Evolutionary conservation across 2,888 invertebrate genomes (phyloP), one percentile per base, ranked within the genome.

Genomic region (Gari tellinella): DNA sequence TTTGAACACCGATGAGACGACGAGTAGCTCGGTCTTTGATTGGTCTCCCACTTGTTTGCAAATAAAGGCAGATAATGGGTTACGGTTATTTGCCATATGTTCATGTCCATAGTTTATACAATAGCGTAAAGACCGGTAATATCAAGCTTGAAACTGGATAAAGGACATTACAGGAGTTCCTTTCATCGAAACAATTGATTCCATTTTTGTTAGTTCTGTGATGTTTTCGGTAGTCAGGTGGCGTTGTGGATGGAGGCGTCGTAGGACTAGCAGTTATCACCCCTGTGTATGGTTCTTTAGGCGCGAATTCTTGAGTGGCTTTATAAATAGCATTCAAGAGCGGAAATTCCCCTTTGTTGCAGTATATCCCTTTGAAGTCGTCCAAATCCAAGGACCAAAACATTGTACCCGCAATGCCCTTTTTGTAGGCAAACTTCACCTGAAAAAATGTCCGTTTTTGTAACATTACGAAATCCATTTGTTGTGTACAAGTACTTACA

Each of bases 361-460:
- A 89, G 63, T 80, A 86, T 1, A 68, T 72, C 8, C 87, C 87
- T n/a, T 62, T 73, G 68, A 88, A 89, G 70, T 89, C 89, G 48
- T 89, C 89, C 23, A 87, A 77, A 65, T 89, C 89, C 17, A 88
- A 63, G 0, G 87, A 83, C 89, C 89, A 89, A 41, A 89, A 78
- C 89, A 89, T 88, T 5, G 81, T 80, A 0, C 89, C 89, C 2
- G 85, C 87, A 19, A 97, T 93, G 74, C 95, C 94, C 92, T 96
- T 93, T 15, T 95, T 94, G 73, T 96, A 94, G 40, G 97, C 94
- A 86, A 95, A 95, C 85, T 96, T 94, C 0, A 95, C 95, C 93
- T 94, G 88, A 46, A 91, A 91, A n/a, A n/a, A n/a, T n/a, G n/a
- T n/a, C n/a, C n/a, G n/a, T n/a, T n/a, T n/a, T n/a, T n/a, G n/a